Evolutionary conservation across 2,888 invertebrate species (phyloP), one percentile per base, ranked within the genome.

Genomic region (Eupithecia dodoneata): DNA sequence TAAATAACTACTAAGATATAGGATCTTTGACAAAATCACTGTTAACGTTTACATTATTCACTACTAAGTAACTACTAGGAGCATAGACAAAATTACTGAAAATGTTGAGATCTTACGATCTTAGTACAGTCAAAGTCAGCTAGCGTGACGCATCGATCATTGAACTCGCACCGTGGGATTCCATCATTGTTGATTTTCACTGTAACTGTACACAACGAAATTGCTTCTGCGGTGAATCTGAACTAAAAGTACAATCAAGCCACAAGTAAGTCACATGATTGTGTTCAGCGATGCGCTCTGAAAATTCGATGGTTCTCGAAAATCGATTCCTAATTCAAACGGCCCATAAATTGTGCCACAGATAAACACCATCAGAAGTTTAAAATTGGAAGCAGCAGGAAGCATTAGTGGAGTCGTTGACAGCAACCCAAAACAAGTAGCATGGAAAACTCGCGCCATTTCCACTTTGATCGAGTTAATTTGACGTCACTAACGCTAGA

Each of bases 401-500:
- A 93, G 92, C 94, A 94, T 94, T 94, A 94, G 93, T 88, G 80
- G 89, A 88, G 85, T 87, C 87, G 94, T 90, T 93, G 94, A 94
- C 93, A 93, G 94, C 90, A 87, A 89, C 88, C 90, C 87, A 91
- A 87, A 90, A 90, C 92, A 91, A 92, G 90, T 90, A 89, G 89
- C 90, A 89, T 89, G 91, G 92, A 93, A 93, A 93, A 91, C 88
- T 89, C 84, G 85, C 84, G 87, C 87, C 88, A 87, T 92, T 93
- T 92, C 88, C 88, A 90, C 94, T 94, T 94, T 93, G 93, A 94
- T 94, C 92, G 88, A 91, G 93, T 92, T 91, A 92, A 92, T 91
- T 84, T 89, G 88, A 92, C 91, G 92, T 91, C 92, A 90, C 87
- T 79, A 86, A 83, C 81, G 85, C 85, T 85, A 86, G 88, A 88